These are phyloP conservation scores for Gobio gobio DNA, from an alignment of 2,113 vertebrate species.

Conservation along the genomic window DNA sequence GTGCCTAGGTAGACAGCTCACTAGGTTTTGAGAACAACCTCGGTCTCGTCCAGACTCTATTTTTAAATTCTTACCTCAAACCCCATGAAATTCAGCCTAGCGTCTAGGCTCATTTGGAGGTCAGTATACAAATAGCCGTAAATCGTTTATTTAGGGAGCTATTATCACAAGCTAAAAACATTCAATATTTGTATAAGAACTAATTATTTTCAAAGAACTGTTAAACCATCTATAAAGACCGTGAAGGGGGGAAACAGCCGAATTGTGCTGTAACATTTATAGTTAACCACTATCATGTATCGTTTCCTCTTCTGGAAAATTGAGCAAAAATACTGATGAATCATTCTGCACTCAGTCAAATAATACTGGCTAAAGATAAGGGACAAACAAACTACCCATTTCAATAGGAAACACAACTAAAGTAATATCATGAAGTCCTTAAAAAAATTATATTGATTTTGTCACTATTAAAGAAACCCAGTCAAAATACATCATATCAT, in stretches of 20 bases:
- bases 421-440: too few relatives aligned
- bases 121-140: background rate
- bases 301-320: background rate
- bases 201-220: background rate
- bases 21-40: background rate
- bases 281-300: background rate
- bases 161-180: background rate
- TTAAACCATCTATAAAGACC: background rate
- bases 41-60: slow-evolving; percentile 19
- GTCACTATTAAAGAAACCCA: background rate
- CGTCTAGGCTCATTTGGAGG: background rate
- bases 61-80: slow-evolving; percentile 42
- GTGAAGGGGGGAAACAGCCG: too few relatives aligned
- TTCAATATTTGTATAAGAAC: background rate
- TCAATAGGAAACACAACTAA: too few relatives aligned
- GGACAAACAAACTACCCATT: background rate
- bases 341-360: background rate
- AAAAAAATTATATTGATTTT: too few relatives aligned
- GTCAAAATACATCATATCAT: background rate
- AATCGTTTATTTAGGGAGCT: background rate
- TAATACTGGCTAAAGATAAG: background rate
- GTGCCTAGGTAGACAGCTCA: too few relatives aligned
- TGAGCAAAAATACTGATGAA: background rate
- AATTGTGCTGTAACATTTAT: background rate
- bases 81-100: background rate